These are phyloP conservation scores for Chrysolina americana DNA, from an alignment of 2,888 invertebrate genomes.

Conservation along the genomic window DNA sequence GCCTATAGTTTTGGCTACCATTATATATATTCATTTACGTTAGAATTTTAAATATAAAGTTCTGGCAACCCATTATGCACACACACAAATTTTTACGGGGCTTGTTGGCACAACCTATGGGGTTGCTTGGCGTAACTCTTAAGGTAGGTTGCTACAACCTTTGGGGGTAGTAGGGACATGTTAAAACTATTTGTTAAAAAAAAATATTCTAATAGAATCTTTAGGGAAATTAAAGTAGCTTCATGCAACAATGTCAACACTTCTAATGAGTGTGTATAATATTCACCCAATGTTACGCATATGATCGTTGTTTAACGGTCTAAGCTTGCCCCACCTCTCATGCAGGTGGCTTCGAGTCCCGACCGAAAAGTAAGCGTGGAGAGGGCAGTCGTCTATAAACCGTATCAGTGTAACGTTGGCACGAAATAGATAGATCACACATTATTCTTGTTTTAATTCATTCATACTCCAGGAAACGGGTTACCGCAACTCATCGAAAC, in stretches of 20 bases:
- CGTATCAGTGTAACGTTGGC: too few relatives aligned
- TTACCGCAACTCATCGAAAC: too few relatives aligned
- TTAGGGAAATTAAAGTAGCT: neutral
- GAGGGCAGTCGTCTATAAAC: too few relatives aligned
- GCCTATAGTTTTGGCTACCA: neutral
- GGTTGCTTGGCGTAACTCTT: neutral
- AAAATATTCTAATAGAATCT: neutral
- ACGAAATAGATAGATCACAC: too few relatives aligned
- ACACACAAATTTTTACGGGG: neutral
- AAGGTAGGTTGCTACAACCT: neutral
- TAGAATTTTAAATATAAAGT: neutral
- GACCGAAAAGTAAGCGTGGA: too few relatives aligned
- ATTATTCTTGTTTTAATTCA: too few relatives aligned
- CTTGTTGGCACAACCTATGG: neutral
- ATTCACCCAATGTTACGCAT: too few relatives aligned
- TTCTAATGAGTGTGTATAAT: too few relatives aligned
- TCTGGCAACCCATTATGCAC: neutral
- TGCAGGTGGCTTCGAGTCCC: too few relatives aligned
- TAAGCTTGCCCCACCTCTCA: too few relatives aligned
- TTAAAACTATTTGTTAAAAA: neutral
- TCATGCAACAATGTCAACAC: neutral
- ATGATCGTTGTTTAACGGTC: too few relatives aligned
- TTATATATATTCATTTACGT: neutral
- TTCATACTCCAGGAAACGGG: too few relatives aligned
- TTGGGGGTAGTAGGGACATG: neutral